Evolutionary conservation across 1,140 invertebrate genomes (phyloP), one percentile per base, ranked within the genome.

Genomic region (Drosophila ficusphila): DNA sequence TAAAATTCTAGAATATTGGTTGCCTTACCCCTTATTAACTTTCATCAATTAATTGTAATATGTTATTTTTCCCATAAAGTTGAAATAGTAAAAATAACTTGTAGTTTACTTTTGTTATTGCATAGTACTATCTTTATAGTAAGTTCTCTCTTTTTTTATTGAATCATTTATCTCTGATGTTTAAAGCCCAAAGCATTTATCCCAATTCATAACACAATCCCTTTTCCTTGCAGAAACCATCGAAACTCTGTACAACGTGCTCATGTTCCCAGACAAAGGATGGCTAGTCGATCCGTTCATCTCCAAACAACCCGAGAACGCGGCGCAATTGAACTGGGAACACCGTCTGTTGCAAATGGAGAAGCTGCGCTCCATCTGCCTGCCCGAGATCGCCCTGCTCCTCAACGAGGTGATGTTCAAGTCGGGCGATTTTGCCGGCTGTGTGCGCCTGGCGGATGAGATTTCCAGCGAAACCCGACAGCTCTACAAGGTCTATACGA

Each of bases 221-320:
- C 3, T 74, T 51, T 54, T 90, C 90, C 53, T 2, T 27, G 7
- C 95, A 95, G 93, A 93, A 62, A 95, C 96, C 0, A 95, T 95
- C 74, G 95, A 95, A 42, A 93, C 96, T 23, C 92, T 99, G 1
- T 97, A 96, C 91, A 98, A 98, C 92, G 95, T 98, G 5, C 90
- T 99, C 19, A 89, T 97, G 1, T 98, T 98, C 89, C 96, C 97
- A 33, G 95, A 97, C 73, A 96, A 96, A 36, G 97, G 97, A 23
- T 99, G 97, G 97, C 93, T 99, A 53, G 94, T 95, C 18, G 97
- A 98, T 90, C 93, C 94, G 4, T 93, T 92, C 58, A 77, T 79
- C 9, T 6, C 67, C 5, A 88, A 90, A 49, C 62, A 75, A 47
- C 88, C 85, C 1, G 75, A 68, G 16, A 74, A 90, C 19, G 74